These are phyloP conservation scores for Gymnothorax reevesii DNA, from an alignment of 2,797 vertebrate species.

Conservation along the genomic window DNA sequence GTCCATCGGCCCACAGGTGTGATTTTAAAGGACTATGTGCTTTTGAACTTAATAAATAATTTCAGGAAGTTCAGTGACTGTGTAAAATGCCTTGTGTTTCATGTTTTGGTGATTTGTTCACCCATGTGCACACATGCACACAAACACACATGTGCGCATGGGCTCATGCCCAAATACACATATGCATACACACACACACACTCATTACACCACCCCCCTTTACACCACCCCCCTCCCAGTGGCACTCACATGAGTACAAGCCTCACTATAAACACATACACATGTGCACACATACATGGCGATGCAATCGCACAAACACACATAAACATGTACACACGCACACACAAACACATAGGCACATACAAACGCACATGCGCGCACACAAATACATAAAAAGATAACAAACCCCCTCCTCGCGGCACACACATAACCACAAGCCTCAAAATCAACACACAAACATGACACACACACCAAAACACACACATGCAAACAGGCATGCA, in stretches of 20 bases:
- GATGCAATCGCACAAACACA: conserved; percentile 12
- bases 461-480: neutral
- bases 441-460: neutral
- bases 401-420: neutral
- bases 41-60: neutral
- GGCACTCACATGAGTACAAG: neutral
- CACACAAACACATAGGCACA: no score
- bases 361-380: neutral
- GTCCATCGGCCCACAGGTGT: no score
- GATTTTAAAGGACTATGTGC: no score
- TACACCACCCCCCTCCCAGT: neutral
- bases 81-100: neutral
- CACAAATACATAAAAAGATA: neutral
- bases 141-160: neutral
- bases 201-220: no score
- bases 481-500: neutral
- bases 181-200: neutral
- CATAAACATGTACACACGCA: neutral
- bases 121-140: neutral
- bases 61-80: neutral
- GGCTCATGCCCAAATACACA: neutral
- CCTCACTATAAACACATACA: neutral
- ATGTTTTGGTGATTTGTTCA: neutral
- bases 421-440: neutral
- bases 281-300: neutral